A percentile compares a stretch with the other conserved stretches of the same genome.
Conservation (phyloP, 1,140 invertebrate genomes). For the Aphis gossypii region DNA sequence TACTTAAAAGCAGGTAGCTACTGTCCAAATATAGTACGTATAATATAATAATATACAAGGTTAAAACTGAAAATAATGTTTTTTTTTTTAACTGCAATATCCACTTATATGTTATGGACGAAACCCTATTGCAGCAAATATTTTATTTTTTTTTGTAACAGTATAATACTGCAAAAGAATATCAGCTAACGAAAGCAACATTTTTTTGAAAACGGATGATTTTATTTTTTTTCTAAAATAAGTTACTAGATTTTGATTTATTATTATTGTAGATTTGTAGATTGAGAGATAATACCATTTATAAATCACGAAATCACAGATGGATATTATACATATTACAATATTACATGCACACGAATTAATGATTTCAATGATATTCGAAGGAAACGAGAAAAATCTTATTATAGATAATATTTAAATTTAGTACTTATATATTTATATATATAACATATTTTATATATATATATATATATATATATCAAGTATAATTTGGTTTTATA, state of each 20-base stretch:
- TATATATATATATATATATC: no score
- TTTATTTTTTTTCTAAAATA: no score
- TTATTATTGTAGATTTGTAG: no score
- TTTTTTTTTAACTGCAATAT: not conserved
- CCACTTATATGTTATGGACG: not conserved
- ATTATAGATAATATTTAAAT: not conserved
- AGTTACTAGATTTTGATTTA: no score
- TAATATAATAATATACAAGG: not conserved
- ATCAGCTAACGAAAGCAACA: no score
- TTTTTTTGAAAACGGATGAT: no score
- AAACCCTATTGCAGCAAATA: no score
- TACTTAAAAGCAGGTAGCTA: not conserved
- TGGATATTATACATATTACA: no score
- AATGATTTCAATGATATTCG: not conserved
- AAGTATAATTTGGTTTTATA: no score
- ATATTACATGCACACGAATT: not conserved
- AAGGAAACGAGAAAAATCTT: not conserved
- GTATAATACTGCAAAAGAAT: no score
- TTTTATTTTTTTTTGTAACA: no score
- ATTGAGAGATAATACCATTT: not conserved
- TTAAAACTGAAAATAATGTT: not conserved
- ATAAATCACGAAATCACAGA: not conserved
- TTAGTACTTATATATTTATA: not conserved
- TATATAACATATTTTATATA: no score
- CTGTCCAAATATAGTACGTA: not conserved